Percentiles rank a stretch among this genome's conserved stretches.
Conservation (phyloP, 2,797 vertebrate genomes). For the Esox masquinongy region DNA sequence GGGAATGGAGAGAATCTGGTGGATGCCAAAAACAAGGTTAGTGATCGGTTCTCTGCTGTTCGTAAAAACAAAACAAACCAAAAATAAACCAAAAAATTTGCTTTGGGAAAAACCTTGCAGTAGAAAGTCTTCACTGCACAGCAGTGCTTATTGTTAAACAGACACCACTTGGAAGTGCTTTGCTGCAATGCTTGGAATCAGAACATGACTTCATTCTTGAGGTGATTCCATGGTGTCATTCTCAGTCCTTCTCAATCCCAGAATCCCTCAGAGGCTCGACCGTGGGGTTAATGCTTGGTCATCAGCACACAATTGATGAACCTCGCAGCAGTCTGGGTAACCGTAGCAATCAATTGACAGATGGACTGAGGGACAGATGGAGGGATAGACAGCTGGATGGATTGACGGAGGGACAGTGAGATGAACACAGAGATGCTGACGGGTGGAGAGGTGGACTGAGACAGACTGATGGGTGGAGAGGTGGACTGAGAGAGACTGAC, state of each 20-base stretch:
- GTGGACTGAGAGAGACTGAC: neutral
- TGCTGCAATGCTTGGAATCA: neutral
- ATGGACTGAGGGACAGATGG: constrained; percentile 29
- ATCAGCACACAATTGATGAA: constrained; percentile 78
- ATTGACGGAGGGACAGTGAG: neutral
- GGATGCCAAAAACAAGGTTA: neutral
- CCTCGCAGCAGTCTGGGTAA: constrained; percentile 71
- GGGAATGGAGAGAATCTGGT: constrained; percentile 10
- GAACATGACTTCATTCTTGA: neutral
- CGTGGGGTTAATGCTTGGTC: constrained; percentile 74
- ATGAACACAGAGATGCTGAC: constrained; percentile 41
- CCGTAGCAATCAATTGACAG: constrained; percentile 70
- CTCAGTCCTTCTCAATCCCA: constrained; percentile 39
- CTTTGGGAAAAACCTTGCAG: neutral
- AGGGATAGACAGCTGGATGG: constrained; percentile 43
- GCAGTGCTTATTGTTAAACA: neutral
- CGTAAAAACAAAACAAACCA: neutral
- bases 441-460: neutral
- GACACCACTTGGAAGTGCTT: neutral
- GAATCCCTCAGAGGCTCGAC: constrained; percentile 64
- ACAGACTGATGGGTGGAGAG: neutral
- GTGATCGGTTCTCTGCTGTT: neutral
- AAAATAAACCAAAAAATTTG: neutral
- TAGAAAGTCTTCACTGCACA: neutral
- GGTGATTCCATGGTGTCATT: constrained; percentile 48